A percentile compares a stretch with the other conserved stretches of the same genome.
These are phyloP conservation scores for Maniola hyperantus DNA, from an alignment of 2,888 invertebrate genomes.

Conservation along the genomic window DNA sequence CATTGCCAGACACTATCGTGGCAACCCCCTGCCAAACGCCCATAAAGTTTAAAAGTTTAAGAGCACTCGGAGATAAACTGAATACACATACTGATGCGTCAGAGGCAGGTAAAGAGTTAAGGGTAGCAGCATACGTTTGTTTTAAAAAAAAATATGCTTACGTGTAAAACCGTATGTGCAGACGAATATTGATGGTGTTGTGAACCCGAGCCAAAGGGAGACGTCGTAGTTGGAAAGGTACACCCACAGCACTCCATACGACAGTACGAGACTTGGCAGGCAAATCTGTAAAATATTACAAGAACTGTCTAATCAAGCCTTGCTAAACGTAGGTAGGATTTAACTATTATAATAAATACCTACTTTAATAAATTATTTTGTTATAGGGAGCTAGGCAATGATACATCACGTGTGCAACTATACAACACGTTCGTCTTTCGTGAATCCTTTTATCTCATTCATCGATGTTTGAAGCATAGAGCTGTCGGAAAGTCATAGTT, in stretches of 20 bases:
- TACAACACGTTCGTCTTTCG: slow-evolving; percentile 4
- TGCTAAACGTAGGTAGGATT: no score
- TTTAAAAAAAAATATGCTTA: slow-evolving; percentile 49
- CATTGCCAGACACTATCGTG: no score
- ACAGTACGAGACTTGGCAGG: slow-evolving; percentile 67
- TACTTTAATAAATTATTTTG: no score
- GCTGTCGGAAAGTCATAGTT: no score
- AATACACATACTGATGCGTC: no score
- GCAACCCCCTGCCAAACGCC: no score
- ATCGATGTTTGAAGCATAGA: not conserved
- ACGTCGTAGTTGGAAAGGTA: slow-evolving; percentile 59
- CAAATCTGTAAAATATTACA: slow-evolving; percentile 57
- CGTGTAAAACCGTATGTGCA: slow-evolving; percentile 68
- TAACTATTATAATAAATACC: no score
- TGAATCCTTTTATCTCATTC: slow-evolving; percentile 6
- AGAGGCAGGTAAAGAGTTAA: no score
- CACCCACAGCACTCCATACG: slow-evolving; percentile 70
- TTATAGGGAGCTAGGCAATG: not conserved
- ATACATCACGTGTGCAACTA: not conserved
- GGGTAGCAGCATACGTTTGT: no score
- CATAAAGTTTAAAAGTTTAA: no score
- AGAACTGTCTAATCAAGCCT: no score
- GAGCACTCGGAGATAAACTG: no score
- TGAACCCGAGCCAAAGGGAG: slow-evolving; percentile 64
- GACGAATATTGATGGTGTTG: slow-evolving; percentile 66